phyloP scores from a whole-genome alignment of 2,113 vertebrate genomes.

The Pteropus alecto region DNA sequence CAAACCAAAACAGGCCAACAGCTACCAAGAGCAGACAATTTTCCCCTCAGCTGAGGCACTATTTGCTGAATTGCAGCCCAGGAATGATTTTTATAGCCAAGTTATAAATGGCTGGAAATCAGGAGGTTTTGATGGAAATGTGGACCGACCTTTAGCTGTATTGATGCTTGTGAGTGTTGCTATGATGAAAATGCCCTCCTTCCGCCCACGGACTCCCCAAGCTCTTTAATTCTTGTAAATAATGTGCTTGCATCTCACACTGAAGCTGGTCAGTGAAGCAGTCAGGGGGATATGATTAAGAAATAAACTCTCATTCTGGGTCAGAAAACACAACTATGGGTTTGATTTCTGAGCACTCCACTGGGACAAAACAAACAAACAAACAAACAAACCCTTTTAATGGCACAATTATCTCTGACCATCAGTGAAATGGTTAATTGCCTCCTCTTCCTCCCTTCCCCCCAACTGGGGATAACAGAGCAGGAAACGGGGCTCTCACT shows the following conservation, averaged over 20 bases:
- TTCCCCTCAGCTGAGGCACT: constrained; percentile 58
- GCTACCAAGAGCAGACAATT: constrained; percentile 8
- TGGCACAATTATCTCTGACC: neutral
- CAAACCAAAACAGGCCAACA: constrained; percentile 54
- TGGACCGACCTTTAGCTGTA: constrained; percentile 48
- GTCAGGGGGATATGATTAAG: constrained; percentile 41
- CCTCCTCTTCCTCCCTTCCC: rapidly evolving
- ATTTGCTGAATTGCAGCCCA: constrained; percentile 57
- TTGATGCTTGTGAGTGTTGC: constrained; percentile 46
- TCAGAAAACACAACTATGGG: neutral
- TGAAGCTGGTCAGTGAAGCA: neutral
- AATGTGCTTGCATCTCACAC: neutral
- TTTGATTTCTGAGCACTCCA: constrained; percentile 48
- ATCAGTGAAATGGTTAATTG: constrained; percentile 47
- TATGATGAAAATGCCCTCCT: constrained; percentile 56
- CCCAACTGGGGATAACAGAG: neutral
- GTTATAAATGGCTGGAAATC: constrained; percentile 74
- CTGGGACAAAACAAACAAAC: neutral
- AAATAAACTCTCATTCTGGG: constrained; percentile 59
- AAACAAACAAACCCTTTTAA: neutral
- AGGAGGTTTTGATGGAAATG: constrained; percentile 71
- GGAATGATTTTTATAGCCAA: constrained; percentile 68
- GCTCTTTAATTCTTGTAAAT: constrained; percentile 71
- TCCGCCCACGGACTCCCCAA: neutral
- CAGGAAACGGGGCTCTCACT: neutral